Conservation (phyloP, 2,113 vertebrate species). For the Dromiciops gliroides region DNA sequence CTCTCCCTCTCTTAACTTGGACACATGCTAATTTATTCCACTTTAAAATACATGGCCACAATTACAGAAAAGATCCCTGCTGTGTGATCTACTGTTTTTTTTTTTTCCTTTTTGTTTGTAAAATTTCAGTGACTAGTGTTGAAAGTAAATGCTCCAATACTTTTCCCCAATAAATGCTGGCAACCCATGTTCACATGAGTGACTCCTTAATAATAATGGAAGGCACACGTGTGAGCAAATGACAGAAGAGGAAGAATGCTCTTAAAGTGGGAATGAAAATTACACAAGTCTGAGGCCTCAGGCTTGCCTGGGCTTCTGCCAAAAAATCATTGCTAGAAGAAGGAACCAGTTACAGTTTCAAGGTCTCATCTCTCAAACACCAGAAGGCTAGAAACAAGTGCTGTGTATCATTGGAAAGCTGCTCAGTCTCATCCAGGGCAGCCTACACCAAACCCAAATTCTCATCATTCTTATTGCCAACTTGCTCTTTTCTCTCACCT, state of each 20-base stretch:
- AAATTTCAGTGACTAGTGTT: not conserved
- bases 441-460: not conserved
- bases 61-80: not conserved
- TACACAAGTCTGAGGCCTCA: not conserved
- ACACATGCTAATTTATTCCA: not conserved
- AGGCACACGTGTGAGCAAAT: not conserved
- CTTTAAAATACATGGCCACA: not conserved
- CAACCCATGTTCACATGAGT: not conserved
- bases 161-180: not conserved
- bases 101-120: not conserved
- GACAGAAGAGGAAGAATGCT: not conserved
- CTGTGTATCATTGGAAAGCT: slow-evolving; percentile 7
- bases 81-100: not conserved
- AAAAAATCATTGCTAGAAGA: slow-evolving; percentile 4
- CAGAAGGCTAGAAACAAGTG: not conserved
- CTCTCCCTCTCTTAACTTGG: not conserved
- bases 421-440: slow-evolving; percentile 11
- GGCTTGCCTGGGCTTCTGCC: not conserved
- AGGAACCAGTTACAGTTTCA: not conserved
- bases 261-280: not conserved
- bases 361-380: not conserved
- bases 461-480: slow-evolving; percentile 31
- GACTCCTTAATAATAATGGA: not conserved
- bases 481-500: not conserved
- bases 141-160: not conserved